Evolutionary conservation across 1,140 invertebrate species (phyloP).

Genomic region (Drosophila simulans): DNA sequence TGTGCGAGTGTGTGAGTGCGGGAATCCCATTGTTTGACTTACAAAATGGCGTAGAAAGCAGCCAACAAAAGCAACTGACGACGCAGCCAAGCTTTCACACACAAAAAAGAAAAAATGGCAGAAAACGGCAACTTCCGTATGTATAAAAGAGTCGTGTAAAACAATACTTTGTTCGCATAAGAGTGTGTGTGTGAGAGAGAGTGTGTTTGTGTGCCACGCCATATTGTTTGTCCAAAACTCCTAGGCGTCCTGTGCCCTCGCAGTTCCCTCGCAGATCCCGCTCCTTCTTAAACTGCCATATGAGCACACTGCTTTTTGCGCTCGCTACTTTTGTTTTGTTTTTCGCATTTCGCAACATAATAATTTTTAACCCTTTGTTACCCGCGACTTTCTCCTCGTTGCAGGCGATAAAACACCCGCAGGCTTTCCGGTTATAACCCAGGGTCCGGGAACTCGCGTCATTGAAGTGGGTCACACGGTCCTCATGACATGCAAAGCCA

Average conservation of each 20-base stretch:
- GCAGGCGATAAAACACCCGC: constrained; percentile 93
- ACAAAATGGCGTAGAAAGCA: constrained; percentile 77
- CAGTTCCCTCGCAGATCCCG: neutral
- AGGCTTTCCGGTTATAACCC: constrained; percentile 96
- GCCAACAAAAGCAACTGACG: constrained; percentile 68
- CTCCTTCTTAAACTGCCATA: constrained; percentile 30
- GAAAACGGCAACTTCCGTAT: constrained; percentile 76
- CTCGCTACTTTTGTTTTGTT: constrained; percentile 7
- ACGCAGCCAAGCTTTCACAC: constrained; percentile 45
- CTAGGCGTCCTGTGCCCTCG: constrained; percentile 3
- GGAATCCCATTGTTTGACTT: constrained; percentile 76
- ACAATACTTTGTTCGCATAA: constrained; percentile 66
- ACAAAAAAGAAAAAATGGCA: constrained; percentile 14
- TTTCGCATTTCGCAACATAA: constrained; percentile 52
- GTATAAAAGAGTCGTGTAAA: constrained; percentile 80
- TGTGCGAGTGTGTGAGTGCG: constrained; percentile 19
- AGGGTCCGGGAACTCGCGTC: constrained; percentile 91
- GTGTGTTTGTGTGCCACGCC: constrained; percentile 23
- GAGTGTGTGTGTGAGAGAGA: neutral
- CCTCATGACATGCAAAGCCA: constrained; percentile 93
- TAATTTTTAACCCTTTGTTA: constrained; percentile 71
- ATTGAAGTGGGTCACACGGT: constrained; percentile 98
- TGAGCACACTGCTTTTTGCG: constrained; percentile 20
- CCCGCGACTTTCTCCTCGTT: constrained; percentile 42
- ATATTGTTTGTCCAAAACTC: constrained; percentile 75